Evolutionary conservation across 92 coral and sea anemone species (phyloP).

Genomic region (Isaurus tuberculatus): DNA sequence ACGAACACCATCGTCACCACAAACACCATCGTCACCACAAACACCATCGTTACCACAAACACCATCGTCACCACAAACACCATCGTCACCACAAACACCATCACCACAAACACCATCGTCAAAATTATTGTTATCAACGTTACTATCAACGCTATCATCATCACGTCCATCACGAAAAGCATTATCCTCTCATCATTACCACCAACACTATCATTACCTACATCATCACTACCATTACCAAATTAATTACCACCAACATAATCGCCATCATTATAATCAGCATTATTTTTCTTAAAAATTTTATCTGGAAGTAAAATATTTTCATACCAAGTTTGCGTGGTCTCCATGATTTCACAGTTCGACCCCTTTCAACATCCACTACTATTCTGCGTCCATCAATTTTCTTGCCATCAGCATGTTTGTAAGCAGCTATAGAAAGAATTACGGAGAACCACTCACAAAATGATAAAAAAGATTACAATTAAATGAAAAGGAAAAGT

Average conservation of each 20-base stretch:
- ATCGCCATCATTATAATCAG: neutral
- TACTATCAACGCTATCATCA: no score
- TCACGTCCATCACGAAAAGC: no score
- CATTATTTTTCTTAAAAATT: neutral
- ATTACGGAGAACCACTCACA: neutral
- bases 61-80: neutral
- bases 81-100: neutral
- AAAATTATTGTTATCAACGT: no score
- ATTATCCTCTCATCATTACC: no score
- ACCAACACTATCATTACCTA: no score
- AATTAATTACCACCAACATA: neutral
- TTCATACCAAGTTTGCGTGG: slow-evolving; percentile 92
- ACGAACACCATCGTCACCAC: no score
- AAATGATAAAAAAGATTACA: neutral
- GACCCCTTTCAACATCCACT: slow-evolving; percentile 97
- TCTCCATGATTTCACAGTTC: slow-evolving; percentile 99
- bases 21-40: no score
- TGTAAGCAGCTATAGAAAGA: slow-evolving; percentile 88
- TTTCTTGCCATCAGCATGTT: slow-evolving; percentile 99
- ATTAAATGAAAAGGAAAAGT: neutral
- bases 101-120: neutral
- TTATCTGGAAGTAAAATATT: neutral
- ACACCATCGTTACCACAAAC: neutral
- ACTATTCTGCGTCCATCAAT: slow-evolving; percentile 97
- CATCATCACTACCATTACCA: no score